A percentile compares a stretch with the other conserved stretches of the same genome.
Conservation (phyloP, 2,113 vertebrate genomes). For the Aix galericulata region DNA sequence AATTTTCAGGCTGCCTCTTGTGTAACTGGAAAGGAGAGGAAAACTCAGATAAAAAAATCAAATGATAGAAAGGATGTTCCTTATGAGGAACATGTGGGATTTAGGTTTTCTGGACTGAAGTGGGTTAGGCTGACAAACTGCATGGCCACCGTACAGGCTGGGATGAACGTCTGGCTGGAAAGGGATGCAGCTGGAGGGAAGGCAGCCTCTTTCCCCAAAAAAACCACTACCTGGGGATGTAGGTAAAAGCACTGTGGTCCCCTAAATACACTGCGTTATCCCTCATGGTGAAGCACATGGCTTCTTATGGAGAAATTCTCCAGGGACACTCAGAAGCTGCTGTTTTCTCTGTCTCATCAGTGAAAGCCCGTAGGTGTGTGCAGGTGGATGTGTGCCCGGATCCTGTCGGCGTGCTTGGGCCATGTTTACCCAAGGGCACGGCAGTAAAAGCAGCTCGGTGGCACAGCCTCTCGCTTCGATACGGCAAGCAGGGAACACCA, state of each 20-base stretch:
- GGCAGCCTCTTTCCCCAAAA: not conserved
- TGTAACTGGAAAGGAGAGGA: not conserved
- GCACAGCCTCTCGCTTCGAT: not conserved
- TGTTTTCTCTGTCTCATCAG: not conserved
- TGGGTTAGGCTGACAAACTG: not conserved
- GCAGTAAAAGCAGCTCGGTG: not conserved
- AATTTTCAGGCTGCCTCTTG: not conserved
- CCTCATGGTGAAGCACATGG: not conserved
- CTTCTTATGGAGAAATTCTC: not conserved
- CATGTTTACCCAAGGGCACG: not conserved
- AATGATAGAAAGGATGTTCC: not conserved
- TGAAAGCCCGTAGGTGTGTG: not conserved
- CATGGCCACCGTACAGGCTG: not conserved
- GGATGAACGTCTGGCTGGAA: not conserved
- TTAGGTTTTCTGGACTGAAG: not conserved
- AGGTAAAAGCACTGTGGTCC: no score
- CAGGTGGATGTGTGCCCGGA: not conserved
- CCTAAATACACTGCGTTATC: not conserved
- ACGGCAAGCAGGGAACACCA: rapidly evolving
- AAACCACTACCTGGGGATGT: not conserved
- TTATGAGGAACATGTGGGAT: not conserved
- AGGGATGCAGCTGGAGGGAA: not conserved
- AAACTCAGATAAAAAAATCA: not conserved
- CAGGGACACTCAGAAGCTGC: not conserved
- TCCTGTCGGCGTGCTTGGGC: not conserved